Conservation (phyloP, 2,113 vertebrate genomes). For the Glaucomys volans region DNA sequence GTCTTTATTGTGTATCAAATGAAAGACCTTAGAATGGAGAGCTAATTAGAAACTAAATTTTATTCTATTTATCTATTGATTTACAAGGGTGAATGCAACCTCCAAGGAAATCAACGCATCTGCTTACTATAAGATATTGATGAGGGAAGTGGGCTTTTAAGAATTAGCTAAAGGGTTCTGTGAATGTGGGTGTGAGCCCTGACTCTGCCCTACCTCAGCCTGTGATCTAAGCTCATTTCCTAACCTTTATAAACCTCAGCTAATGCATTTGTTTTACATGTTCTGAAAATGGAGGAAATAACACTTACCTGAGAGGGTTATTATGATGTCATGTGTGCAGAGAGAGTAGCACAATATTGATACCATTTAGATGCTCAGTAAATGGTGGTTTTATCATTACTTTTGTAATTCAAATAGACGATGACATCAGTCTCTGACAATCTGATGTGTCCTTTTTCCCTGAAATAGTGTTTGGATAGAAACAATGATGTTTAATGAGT, state of each 20-base stretch:
- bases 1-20: neutral
- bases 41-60: constrained; percentile 61
- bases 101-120: neutral
- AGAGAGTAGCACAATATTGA: neutral
- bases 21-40: constrained; percentile 1
- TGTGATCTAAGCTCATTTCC: neutral
- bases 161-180: neutral
- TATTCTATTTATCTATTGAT: constrained; percentile 40
- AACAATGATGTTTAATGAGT: constrained; percentile 24
- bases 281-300: neutral
- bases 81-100: constrained; percentile 4
- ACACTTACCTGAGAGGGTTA: neutral
- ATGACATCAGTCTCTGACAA: constrained; percentile 29
- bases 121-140: neutral
- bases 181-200: accelerated
- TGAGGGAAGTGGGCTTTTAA: neutral
- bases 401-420: constrained; percentile 52
- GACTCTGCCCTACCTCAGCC: too few relatives aligned
- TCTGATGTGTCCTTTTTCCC: neutral
- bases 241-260: neutral
- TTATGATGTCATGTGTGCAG: neutral
- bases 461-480: constrained; percentile 1
- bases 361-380: neutral
- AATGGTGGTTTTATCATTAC: neutral
- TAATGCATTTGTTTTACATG: neutral